Evolutionary conservation across 2,113 vertebrate genomes (phyloP), one percentile per base, ranked within the genome.

Genomic region (Lanius collurio): DNA sequence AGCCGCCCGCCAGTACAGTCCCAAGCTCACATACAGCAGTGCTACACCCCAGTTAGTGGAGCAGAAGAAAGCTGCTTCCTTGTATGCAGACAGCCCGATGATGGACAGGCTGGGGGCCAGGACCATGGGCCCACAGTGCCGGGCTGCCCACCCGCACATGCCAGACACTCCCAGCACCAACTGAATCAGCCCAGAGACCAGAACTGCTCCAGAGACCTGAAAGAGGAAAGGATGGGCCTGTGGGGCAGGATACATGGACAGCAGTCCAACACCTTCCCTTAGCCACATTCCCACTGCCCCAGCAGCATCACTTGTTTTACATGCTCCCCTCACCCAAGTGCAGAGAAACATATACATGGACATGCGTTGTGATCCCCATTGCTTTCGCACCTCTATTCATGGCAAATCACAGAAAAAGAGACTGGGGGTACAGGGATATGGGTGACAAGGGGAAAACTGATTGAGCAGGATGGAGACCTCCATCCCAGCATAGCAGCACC

Each of bases 31-130:
- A 15, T 98, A 99, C 98, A 98, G 96, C 81, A 97, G 83, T 1
- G 98, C 97, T 74, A 99, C 59, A 2, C 97, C 98, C 99, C 99
- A 99, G 96, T 97, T 98, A 73, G 97, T 84, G 9, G 98, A 98
- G 91, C 98, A 98, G 86, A 99, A 98, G 63, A 98, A 96, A 47
- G 98, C 98, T 2, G 98, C 98, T 83, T 98, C 98, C 62, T 97
- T 98, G 97, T 99, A 98, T 14, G 98, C 91, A 3, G 98, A 98
- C 16, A 99, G 97, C 9, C 98, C 99, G 1, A 98, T 98, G 79
- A 99, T 97, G 73, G 98, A 98, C 62, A 99, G 97, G 65, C 97
- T 97, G 23, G 98, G 98, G 4, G 99, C 98, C 95, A 99, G 94
- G 37, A 99, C 98, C 97, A 99, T 97, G 33, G 99, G 99, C 28